Evolutionary conservation across 2,113 vertebrate genomes (phyloP).

Genomic region (Pachyramphus minor): DNA sequence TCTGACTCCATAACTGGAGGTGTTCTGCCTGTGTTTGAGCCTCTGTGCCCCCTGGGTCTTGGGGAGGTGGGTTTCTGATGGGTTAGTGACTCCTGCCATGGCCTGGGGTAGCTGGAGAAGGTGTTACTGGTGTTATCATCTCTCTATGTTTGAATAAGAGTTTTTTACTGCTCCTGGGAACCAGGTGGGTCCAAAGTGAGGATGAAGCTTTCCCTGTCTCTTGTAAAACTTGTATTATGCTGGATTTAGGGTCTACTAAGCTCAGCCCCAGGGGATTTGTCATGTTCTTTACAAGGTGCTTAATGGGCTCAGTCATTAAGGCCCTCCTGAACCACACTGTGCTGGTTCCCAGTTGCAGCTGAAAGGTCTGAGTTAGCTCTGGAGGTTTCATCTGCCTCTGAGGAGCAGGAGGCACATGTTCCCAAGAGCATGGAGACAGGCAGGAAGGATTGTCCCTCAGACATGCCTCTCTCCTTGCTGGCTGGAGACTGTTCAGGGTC

Average conservation of each 20-base stretch:
- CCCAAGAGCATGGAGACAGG: background rate
- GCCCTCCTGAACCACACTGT: background rate
- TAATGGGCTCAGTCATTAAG: background rate
- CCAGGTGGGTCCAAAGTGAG: background rate
- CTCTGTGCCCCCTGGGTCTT: background rate
- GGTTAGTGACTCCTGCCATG: background rate
- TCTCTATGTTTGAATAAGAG: background rate
- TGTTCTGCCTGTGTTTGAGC: background rate
- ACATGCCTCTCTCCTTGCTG: background rate
- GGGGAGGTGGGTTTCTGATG: background rate
- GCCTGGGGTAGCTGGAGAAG: background rate
- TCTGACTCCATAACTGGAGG: background rate
- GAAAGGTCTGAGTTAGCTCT: background rate
- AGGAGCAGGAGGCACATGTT: accelerated
- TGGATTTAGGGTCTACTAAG: background rate
- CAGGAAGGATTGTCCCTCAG: background rate
- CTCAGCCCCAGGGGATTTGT: background rate
- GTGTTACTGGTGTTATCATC: background rate
- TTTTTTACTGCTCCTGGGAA: background rate
- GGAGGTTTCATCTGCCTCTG: background rate
- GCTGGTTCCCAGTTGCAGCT: background rate
- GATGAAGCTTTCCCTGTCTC: background rate
- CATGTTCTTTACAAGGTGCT: background rate
- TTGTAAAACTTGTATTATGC: background rate
- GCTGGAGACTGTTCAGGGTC: background rate